A percentile compares a stretch with the other conserved stretches of the same genome.
Conservation (phyloP, 2,113 vertebrate genomes). For the Phalacrocorax pelagicus region DNA sequence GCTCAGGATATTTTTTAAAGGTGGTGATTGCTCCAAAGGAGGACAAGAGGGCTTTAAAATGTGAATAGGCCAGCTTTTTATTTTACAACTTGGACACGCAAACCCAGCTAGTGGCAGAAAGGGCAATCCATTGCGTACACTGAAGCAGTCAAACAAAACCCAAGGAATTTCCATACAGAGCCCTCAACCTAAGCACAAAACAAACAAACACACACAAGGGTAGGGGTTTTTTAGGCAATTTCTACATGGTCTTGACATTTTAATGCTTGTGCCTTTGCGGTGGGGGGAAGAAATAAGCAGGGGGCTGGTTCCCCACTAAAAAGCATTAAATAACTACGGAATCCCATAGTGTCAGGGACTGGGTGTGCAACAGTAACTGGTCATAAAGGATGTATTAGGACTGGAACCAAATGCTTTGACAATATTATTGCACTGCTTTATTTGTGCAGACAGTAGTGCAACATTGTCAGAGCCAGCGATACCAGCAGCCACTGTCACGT, state of each 20-base stretch:
- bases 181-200: slow-evolving; percentile 35
- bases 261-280: background rate
- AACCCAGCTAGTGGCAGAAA: slow-evolving; percentile 44
- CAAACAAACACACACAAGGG: background rate
- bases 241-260: background rate
- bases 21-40: slow-evolving; percentile 33
- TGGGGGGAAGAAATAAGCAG: background rate
- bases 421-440: slow-evolving; percentile 98
- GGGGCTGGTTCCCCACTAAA: slow-evolving; percentile 8
- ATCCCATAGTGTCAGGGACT: slow-evolving; percentile 40
- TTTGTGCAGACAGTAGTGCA: slow-evolving; percentile 94
- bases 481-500: slow-evolving; percentile 76
- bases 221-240: background rate
- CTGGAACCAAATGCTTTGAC: slow-evolving; percentile 93
- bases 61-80: slow-evolving; percentile 62
- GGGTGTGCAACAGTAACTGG: slow-evolving; percentile 61
- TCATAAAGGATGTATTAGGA: slow-evolving; percentile 64
- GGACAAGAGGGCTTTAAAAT: slow-evolving; percentile 65
- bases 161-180: slow-evolving; percentile 29
- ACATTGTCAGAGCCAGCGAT: slow-evolving; percentile 93
- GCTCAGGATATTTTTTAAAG: slow-evolving; percentile 24
- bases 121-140: slow-evolving; percentile 47
- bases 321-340: slow-evolving; percentile 37
- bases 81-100: slow-evolving; percentile 55
- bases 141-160: slow-evolving; percentile 43